phyloP scores from a whole-genome alignment of 2,113 vertebrate species.

The Stictonetta naevosa region DNA sequence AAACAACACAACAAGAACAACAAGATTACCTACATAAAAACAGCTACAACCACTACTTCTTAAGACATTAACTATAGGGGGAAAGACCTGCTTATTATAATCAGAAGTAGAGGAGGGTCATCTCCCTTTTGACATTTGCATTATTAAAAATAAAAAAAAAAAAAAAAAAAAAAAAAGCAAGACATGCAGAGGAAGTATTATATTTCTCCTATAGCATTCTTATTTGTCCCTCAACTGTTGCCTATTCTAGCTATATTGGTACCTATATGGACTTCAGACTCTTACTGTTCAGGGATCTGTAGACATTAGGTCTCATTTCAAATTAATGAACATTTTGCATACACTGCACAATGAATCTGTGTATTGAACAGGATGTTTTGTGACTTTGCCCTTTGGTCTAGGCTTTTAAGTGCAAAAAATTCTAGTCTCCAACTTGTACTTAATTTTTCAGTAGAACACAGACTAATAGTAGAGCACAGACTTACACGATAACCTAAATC shows the following conservation, averaged over 20 bases:
- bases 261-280: rapidly evolving
- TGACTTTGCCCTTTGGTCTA: not conserved
- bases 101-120: not conserved
- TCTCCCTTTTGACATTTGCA: not conserved
- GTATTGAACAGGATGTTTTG: not conserved
- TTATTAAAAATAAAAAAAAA: not conserved
- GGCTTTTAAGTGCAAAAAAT: not conserved
- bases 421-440: not conserved
- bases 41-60: not conserved
- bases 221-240: not conserved
- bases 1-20: too few relatives aligned
- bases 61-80: too few relatives aligned
- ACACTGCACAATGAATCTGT: not conserved
- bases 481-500: not conserved
- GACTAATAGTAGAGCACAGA: not conserved
- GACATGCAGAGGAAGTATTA: rapidly evolving
- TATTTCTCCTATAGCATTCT: not conserved
- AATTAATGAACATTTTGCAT: not conserved
- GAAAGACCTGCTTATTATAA: not conserved
- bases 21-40: not conserved
- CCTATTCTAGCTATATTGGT: not conserved
- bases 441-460: not conserved
- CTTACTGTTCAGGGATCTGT: not conserved
- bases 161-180: not conserved
- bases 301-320: not conserved